Evolutionary conservation across 2,888 invertebrate species (phyloP).

Genomic region (Tanytarsus gracilentus): DNA sequence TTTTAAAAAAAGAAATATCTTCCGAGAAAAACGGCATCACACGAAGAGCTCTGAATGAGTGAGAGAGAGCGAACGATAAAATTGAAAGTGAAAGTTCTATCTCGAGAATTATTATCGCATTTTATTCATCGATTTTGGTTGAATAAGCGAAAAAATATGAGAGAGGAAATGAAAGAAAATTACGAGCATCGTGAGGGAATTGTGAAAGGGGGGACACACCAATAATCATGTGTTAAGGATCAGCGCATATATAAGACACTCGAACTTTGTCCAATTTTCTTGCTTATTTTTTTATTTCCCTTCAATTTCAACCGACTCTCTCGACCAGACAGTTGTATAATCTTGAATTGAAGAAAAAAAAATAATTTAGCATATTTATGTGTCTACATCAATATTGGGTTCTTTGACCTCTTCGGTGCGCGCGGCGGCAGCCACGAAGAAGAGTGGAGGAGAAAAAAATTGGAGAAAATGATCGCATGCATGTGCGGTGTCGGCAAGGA

Average conservation of each 20-base stretch:
- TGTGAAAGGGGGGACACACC: no score
- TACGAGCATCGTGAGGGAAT: no score
- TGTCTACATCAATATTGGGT: constrained; percentile 6
- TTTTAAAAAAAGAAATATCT: no score
- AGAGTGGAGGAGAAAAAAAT: constrained; percentile 2
- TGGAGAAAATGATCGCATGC: constrained; percentile 8
- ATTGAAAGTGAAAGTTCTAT: constrained; percentile 16
- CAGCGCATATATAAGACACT: no score
- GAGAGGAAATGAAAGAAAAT: no score
- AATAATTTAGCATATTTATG: constrained; percentile 27
- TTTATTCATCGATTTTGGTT: no score
- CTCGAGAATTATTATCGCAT: no score
- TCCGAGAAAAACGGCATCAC: neutral
- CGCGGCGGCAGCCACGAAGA: neutral
- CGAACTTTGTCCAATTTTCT: neutral
- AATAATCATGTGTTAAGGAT: no score
- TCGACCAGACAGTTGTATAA: constrained; percentile 26
- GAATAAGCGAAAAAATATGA: no score
- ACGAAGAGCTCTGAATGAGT: no score
- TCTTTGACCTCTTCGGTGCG: constrained; percentile 12
- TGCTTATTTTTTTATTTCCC: neutral
- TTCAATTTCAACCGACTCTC: neutral
- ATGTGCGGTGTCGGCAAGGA: neutral
- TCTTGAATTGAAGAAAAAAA: constrained; percentile 20
- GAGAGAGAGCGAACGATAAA: no score